Evolutionary conservation across 92 coral and sea anemone genomes (phyloP).

Genomic region (Zoanthus sansibaricus): DNA sequence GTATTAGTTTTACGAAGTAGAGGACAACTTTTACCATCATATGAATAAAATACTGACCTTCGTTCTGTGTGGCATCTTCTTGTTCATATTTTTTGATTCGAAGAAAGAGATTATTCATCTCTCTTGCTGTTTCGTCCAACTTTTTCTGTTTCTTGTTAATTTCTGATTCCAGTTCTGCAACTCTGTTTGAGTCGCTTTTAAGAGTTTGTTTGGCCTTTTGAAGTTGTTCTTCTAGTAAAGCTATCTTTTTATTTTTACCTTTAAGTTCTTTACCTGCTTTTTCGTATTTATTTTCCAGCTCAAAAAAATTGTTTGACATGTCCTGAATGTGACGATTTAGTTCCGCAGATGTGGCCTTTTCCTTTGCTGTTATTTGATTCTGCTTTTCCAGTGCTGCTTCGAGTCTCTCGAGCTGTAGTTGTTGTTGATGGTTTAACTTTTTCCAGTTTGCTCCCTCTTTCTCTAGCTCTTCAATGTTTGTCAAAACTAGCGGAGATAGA

Average conservation of each 20-base stretch:
- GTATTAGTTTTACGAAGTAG: background rate
- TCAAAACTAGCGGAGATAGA: slow-evolving; percentile 70
- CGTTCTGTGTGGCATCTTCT: slow-evolving; percentile 51
- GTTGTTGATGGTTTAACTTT: slow-evolving; percentile 80
- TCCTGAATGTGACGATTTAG: slow-evolving; percentile 64
- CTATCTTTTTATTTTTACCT: slow-evolving; percentile 65
- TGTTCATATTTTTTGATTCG: slow-evolving; percentile 54
- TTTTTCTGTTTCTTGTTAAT: slow-evolving; percentile 56
- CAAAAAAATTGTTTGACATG: slow-evolving; percentile 53
- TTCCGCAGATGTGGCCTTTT: slow-evolving; percentile 28
- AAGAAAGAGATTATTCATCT: slow-evolving; percentile 49
- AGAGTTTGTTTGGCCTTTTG: slow-evolving; percentile 67
- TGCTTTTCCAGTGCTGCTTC: slow-evolving; percentile 66
- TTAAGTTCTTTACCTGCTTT: slow-evolving; percentile 64
- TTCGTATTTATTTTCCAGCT: slow-evolving; percentile 69
- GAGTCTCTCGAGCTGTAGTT: slow-evolving; percentile 72
- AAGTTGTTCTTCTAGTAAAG: slow-evolving; percentile 73
- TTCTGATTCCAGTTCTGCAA: slow-evolving; percentile 55
- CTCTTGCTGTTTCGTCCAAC: slow-evolving; percentile 58
- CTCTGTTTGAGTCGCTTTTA: slow-evolving; percentile 64
- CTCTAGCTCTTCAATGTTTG: slow-evolving; percentile 75
- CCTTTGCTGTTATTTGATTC: slow-evolving; percentile 28
- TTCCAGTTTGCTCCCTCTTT: slow-evolving; percentile 74
- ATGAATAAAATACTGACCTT: slow-evolving; percentile 23
- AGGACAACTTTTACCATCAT: no score